These are phyloP conservation scores for Eupithecia insigniata DNA, from an alignment of 2,888 invertebrate genomes.

Conservation along the genomic window DNA sequence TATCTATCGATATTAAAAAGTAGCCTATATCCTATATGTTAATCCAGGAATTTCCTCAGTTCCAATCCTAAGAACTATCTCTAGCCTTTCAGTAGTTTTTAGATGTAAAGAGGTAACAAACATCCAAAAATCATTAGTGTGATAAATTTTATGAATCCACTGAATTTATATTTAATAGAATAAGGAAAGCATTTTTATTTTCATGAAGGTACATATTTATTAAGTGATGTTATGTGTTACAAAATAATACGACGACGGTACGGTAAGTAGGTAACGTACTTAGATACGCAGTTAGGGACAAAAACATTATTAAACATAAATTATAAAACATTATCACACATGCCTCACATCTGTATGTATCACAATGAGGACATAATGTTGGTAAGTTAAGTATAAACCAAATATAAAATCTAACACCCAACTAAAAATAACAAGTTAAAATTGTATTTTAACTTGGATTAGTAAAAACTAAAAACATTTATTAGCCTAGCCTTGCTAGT, in stretches of 20 bases:
- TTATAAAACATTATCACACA: background rate
- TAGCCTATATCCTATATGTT: too few species aligned
- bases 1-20: too few species aligned
- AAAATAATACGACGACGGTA: conserved; percentile 4
- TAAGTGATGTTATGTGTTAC: conserved; percentile 1
- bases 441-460: conserved; percentile 39
- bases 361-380: background rate
- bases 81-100: background rate
- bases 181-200: background rate
- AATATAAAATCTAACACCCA: conserved; percentile 5
- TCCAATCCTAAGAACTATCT: background rate
- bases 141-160: background rate
- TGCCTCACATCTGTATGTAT: background rate
- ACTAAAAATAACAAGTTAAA: conserved; percentile 26
- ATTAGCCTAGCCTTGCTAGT: conserved; percentile 44
- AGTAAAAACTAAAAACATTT: conserved; percentile 16
- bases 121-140: background rate
- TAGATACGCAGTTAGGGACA: background rate
- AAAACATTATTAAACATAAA: background rate
- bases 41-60: too few species aligned
- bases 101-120: too few species aligned
- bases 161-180: background rate
- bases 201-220: background rate
- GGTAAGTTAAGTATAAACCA: background rate
- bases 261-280: background rate